phyloP scores from a whole-genome alignment of 2,888 invertebrate species.

The Tridacna gigas region DNA sequence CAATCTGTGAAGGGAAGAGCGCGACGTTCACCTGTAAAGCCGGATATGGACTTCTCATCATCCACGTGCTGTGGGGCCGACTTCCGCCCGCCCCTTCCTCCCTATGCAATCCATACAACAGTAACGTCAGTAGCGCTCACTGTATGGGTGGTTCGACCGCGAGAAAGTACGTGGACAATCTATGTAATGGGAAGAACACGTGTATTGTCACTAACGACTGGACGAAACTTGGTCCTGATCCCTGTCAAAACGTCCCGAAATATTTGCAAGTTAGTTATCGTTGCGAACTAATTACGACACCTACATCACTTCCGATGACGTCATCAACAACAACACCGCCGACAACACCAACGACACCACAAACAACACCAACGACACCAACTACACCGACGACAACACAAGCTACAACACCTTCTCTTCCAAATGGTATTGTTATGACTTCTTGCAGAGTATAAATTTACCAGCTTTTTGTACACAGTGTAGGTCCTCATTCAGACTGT shows the following conservation, averaged over 20 bases:
- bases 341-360: constrained; percentile 23
- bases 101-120: constrained; percentile 59
- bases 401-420: constrained; percentile 26
- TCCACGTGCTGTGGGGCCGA: constrained; percentile 58
- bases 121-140: constrained; percentile 37
- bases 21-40: constrained; percentile 52
- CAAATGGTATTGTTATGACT: constrained; percentile 26
- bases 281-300: constrained; percentile 51
- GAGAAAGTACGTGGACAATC: constrained; percentile 33
- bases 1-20: constrained; percentile 65
- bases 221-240: constrained; percentile 62
- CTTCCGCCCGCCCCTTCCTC: constrained; percentile 45
- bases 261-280: constrained; percentile 67
- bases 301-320: constrained; percentile 41
- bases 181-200: constrained; percentile 45
- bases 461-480: too few relatives aligned
- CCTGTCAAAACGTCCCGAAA: constrained; percentile 65
- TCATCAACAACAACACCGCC: constrained; percentile 12
- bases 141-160: constrained; percentile 46
- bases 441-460: not conserved
- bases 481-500: too few relatives aligned
- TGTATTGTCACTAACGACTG: constrained; percentile 59
- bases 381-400: constrained; percentile 28
- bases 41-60: constrained; percentile 46
- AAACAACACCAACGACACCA: constrained; percentile 6